Percentiles rank a stretch among this genome's conserved stretches.
These are phyloP conservation scores for Macaca mulatta DNA, from an alignment of 2,113 vertebrate genomes.

Conservation along the genomic window DNA sequence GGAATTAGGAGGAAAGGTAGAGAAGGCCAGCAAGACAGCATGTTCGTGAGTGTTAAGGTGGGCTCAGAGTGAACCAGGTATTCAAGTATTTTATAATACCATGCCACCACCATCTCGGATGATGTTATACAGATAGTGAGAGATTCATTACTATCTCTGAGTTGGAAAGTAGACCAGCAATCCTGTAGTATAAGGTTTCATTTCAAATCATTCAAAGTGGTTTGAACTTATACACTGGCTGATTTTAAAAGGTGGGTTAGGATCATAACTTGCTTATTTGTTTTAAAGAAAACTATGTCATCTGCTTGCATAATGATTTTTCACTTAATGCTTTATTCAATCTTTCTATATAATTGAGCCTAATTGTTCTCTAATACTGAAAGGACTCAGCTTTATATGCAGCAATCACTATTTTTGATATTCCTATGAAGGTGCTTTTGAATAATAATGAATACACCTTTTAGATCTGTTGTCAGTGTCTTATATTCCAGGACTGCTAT, in stretches of 20 bases:
- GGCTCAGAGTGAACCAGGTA: neutral
- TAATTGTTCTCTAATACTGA: neutral
- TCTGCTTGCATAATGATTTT: neutral
- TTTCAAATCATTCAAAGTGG: neutral
- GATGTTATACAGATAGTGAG: neutral
- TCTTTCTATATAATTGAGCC: neutral
- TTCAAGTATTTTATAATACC: neutral
- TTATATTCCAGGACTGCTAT: neutral
- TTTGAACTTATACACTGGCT: neutral
- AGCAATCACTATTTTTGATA: neutral
- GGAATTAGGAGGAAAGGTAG: neutral
- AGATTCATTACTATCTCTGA: neutral
- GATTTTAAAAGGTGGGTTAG: neutral
- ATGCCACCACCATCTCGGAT: neutral
- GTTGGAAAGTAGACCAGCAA: neutral
- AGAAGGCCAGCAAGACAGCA: neutral
- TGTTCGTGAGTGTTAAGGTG: neutral
- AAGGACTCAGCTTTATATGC: neutral
- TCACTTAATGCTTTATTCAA: neutral
- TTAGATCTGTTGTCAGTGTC: neutral
- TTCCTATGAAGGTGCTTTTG: neutral
- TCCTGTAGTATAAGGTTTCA: neutral
- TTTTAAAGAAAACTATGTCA: slow-evolving; percentile 5
- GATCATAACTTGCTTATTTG: neutral
- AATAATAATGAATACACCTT: neutral